Conservation (phyloP, 23 tunicate genomes). For the Corella eumyota region DNA sequence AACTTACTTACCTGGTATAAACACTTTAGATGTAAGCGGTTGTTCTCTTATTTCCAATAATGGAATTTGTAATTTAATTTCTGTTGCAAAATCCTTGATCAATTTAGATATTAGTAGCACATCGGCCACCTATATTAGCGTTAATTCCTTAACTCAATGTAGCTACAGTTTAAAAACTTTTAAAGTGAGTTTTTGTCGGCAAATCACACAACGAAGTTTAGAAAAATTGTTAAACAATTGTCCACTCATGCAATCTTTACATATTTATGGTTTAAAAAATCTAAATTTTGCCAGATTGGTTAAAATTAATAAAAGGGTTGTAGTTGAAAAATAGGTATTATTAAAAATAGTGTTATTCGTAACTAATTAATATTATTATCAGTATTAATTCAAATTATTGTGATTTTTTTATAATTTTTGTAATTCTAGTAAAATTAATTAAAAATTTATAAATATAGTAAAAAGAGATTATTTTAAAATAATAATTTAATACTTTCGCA, state of each 20-base stretch:
- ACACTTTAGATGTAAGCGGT: conserved; percentile 35
- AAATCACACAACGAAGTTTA: conserved; percentile 34
- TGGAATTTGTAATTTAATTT: conserved; percentile 24
- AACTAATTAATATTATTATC: too few species aligned
- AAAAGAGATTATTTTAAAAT: too few species aligned
- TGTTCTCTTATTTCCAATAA: conserved; percentile 41
- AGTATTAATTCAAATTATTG: too few species aligned
- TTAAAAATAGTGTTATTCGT: too few species aligned
- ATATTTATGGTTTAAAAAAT: conserved; percentile 62
- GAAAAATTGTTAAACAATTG: conserved; percentile 20
- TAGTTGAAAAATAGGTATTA: conserved; percentile 16
- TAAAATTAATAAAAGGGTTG: conserved; percentile 22
- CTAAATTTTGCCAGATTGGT: conserved; percentile 17
- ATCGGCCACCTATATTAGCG: conserved; percentile 20
- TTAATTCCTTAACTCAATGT: conserved; percentile 16
- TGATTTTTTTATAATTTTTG: too few species aligned
- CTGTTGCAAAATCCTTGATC: conserved; percentile 1
- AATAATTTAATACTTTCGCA: too few species aligned
- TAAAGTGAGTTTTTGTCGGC: conserved; percentile 67
- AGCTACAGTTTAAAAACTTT: conserved; percentile 10
- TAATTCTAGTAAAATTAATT: too few species aligned
- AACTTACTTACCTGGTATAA: conserved; percentile 5
- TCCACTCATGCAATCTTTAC: conserved; percentile 14
- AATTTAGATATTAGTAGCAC: conserved; percentile 52
- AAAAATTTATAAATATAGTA: too few species aligned